Evolutionary conservation across 2,797 vertebrate species (phyloP), one percentile per base, ranked within the genome.

Genomic region (Ficedula albicollis): DNA sequence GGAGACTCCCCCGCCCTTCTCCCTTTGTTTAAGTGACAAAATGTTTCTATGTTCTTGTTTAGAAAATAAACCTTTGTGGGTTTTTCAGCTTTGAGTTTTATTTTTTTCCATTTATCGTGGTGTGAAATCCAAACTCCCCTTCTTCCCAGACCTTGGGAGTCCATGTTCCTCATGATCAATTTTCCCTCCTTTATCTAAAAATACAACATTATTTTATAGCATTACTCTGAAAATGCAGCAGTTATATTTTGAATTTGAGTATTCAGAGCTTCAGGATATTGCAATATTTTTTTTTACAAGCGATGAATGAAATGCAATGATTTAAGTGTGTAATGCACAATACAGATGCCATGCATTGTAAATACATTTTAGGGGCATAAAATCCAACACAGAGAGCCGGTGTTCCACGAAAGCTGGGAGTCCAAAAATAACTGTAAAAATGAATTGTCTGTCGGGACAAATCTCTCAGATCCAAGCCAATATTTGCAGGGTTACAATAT

Each of bases 351-450:
- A 89, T 94, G 94, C 93, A 96, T 92, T 96, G 95, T 94, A 94
- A 95, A 96, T 95, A 90, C 75, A 93, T 95, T 95, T 97, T 92
- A 91, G 94, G 93, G 84, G 88, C 94, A 94, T 94, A 95, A 95
- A 95, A 95, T 94, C 94, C 95, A 87, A 95, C 94, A 93, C 84
- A 82, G 89, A 92, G 79, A 96, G 89, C 34, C 4, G 8, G 93
- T 94, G 89, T 95, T 96, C 94, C 89, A 97, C 87, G 15, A 96
- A 95, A 95, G 89, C 94, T 16, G 30, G 74, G 95, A 95, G 74
- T 93, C 96, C 93, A 95, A 96, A 96, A 95, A 96, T 96, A 96
- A 94, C 92, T 95, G 91, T 96, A 95, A 95, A 96, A 97, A 95
- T 93, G 86, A 96, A 96, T 95, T 95, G 95, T 95, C 93, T 96